Conservation (phyloP, 2,888 invertebrate species). For the Sphaerophoria taeniata region DNA sequence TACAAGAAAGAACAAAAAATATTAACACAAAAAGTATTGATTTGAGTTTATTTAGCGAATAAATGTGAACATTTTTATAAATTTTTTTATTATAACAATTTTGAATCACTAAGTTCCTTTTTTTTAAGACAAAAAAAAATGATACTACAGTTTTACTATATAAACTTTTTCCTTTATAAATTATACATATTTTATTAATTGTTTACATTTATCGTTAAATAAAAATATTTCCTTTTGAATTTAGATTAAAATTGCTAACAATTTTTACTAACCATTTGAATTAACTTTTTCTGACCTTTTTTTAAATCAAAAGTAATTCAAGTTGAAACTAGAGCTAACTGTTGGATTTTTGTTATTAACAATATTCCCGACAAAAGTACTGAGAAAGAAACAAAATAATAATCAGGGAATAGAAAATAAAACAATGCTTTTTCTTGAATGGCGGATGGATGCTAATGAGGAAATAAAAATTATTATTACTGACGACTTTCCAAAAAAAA, state of each 20-base stretch:
- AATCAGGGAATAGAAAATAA: neutral
- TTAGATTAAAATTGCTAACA: conserved; percentile 48
- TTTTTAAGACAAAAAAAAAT: conserved; percentile 15
- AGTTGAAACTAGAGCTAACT: conserved; percentile 61
- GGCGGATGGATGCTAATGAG: conserved; percentile 71
- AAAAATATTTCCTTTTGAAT: conserved; percentile 41
- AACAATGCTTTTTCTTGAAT: conserved; percentile 60
- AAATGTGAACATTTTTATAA: conserved; percentile 64
- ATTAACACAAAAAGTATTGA: conserved; percentile 47
- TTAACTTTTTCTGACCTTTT: conserved; percentile 29
- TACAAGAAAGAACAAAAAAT: conserved; percentile 17
- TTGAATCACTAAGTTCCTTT: neutral
- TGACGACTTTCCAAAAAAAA: conserved; percentile 20
- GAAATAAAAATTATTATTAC: conserved; percentile 35
- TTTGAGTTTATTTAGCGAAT: conserved; percentile 61
- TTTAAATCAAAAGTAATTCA: conserved; percentile 43
- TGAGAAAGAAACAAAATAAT: conserved; percentile 30
- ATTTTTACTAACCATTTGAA: neutral
- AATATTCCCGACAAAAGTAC: conserved; percentile 42
- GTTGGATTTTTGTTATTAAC: conserved; percentile 53
- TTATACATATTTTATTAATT: conserved; percentile 30
- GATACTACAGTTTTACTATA: conserved; percentile 21
- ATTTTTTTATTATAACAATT: conserved; percentile 21
- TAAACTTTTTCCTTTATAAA: neutral
- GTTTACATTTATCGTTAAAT: conserved; percentile 72